phyloP scores from a whole-genome alignment of 2,797 vertebrate species.

The Macroramphosus scolopax region DNA sequence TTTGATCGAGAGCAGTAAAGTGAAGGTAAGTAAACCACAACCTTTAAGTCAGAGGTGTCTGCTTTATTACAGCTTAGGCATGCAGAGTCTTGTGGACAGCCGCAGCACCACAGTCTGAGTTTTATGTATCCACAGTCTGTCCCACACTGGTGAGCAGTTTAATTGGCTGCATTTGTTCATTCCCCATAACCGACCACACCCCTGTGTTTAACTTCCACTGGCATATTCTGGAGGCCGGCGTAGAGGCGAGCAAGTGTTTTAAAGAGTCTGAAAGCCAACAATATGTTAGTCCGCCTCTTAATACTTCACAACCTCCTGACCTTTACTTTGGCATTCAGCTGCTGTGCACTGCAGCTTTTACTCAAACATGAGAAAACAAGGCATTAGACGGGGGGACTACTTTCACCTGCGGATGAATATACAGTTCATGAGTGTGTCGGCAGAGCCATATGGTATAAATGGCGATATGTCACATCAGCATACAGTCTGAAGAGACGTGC shows the following conservation, averaged over 20 bases:
- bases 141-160: slow-evolving; percentile 32
- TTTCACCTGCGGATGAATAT: too few relatives aligned
- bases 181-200: slow-evolving; percentile 46
- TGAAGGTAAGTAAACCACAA: slow-evolving; percentile 83
- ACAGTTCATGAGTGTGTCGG: too few relatives aligned
- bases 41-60: slow-evolving; percentile 14
- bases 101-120: slow-evolving; percentile 33
- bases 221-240: slow-evolving; percentile 22
- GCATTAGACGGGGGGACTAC: too few relatives aligned
- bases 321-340: too few relatives aligned
- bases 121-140: slow-evolving; percentile 31
- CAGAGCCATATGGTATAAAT: too few relatives aligned
- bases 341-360: too few relatives aligned
- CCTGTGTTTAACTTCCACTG: slow-evolving; percentile 42
- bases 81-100: slow-evolving; percentile 49
- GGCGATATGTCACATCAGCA: too few relatives aligned
- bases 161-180: slow-evolving; percentile 51
- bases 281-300: too few relatives aligned
- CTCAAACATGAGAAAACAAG: too few relatives aligned
- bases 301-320: too few relatives aligned
- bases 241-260: slow-evolving; percentile 8
- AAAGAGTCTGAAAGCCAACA: slow-evolving; percentile 9
- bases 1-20: slow-evolving; percentile 92
- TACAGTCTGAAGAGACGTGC: too few relatives aligned
- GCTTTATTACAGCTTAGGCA: slow-evolving; percentile 23